Base-by-base conservation (phyloP, 2,113 vertebrate species). In the Nipponia nippon region DNA sequence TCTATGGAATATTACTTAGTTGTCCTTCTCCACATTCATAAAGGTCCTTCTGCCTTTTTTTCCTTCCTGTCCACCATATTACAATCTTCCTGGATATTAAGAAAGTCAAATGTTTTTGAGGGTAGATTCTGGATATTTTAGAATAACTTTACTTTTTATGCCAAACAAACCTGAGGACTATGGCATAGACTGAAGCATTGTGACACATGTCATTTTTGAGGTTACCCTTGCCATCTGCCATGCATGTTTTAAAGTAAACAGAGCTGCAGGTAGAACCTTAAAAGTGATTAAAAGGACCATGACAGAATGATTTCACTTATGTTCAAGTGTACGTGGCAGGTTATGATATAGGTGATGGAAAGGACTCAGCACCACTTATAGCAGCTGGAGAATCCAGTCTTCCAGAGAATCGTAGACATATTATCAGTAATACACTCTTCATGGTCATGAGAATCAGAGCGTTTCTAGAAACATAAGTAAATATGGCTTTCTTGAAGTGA, bases 251-350 rank as follows among this genome's bases (percentile, higher is more conserved):
- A 44, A 86, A 62, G 5, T 12, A 85, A 73, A 65, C 6, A 61
- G 16, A 38, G 18, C 23, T 53, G 4, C 11, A 73, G 9, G 14
- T 40, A 63, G 12, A 53, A 61, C 6, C 14, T 71, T 66, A 47
- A 18, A 72, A 80, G 23, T n/a, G 5, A 66, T 62, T 62, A 70
- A 17, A 66, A 92, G 25, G 14, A 4, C 7, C 6, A 4, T 46
- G 30, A 36, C 15, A 70, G 42, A 84, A 78, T 0, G 0, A 11
- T 63, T 42, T 29, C 20, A 12, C 16, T 81, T 59, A 52, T 16
- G 16, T 8, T 59, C 20, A 66, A 65, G 8, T 22, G 3, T 78
- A 69, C 2, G 4, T 56, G 40, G 8, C 36, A 66, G 12, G 8
- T 53, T 71, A 40, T 27, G 27, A 11, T 18, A 25, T 3, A 70